Base-by-base conservation (phyloP, 2,113 vertebrate genomes). In the Entomyzon cyanotis region DNA sequence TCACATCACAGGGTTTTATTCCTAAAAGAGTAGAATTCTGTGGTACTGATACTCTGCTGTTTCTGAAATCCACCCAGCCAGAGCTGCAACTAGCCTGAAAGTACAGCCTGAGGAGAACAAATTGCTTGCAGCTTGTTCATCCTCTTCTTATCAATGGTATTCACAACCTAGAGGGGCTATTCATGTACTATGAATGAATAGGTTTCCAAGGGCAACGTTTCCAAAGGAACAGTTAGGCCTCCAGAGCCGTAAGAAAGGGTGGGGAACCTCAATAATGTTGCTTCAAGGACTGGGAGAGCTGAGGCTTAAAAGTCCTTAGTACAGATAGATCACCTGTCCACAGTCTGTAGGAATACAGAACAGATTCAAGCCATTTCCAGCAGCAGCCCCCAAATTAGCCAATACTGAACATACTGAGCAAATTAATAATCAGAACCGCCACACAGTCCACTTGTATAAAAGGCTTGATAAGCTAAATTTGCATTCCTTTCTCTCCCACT, bases 201-300 rank as follows among this genome's bases (percentile, higher is more conserved):
- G 96, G 97, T 98, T 98, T 98, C 97, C 97, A 97, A 93, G 89
- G 93, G 98, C 97, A 97, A 98, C 97, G 59, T 92, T 96, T 96
- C 94, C 86, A 96, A 75, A 71, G 70, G 90, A 94, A 76, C 46
- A 10, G 73, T 75, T 62, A 95, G 96, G 89, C 94, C 94, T 95
- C 4, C 27, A 88, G 89, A 95, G 96, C 90, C 7, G 2, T 73
- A 82, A 94, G 92, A 75, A 77, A 90, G 69, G 91, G 93, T 94
- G 97, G 96, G 92, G 63, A 87, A 95, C 95, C 78, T 59, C 28
- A 77, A 22, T 41, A 95, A 86, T 21, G 11, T n/a, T 95, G 65
- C 86, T 87, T 91, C 87, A 94, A 78, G 89, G 70, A 70, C 15
- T 56, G 41, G 47, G 49, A 70, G 50, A 93, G 37, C 18, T 15